A percentile compares a stretch with the other conserved stretches of the same genome.
These are phyloP conservation scores for Sarcophaga bullata DNA, from an alignment of 1,140 invertebrate species.

Conservation along the genomic window DNA sequence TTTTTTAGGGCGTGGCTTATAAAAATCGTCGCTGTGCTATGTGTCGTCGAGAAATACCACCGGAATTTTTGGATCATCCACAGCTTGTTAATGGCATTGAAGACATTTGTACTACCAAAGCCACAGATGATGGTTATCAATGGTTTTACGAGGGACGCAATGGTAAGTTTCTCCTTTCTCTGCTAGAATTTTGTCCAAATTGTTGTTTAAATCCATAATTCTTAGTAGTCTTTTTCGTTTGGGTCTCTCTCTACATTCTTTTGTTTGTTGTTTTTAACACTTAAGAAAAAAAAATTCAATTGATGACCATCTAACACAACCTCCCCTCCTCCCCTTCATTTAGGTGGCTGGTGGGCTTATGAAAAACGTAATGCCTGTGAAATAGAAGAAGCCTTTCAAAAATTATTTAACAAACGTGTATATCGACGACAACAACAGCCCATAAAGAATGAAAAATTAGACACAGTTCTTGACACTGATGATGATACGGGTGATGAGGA, in stretches of 20 bases:
- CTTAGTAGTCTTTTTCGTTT: background rate
- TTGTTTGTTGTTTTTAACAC: background rate
- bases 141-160: conserved; percentile 97
- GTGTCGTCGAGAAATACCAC: conserved; percentile 84
- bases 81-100: conserved; percentile 74
- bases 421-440: background rate
- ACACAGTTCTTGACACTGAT: background rate
- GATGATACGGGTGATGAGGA: conserved; percentile 21
- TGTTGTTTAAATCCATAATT: background rate
- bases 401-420: conserved; percentile 38
- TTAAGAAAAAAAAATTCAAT: background rate
- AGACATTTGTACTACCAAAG: conserved; percentile 66
- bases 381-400: conserved; percentile 72
- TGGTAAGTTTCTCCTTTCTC: conserved; percentile 70
- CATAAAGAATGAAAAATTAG: conserved; percentile 12
- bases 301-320: conserved; percentile 45
- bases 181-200: conserved; percentile 21
- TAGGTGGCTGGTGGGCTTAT: conserved; percentile 88
- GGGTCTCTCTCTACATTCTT: background rate
- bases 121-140: conserved; percentile 80
- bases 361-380: conserved; percentile 79
- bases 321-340: conserved; percentile 39
- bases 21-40: conserved; percentile 87
- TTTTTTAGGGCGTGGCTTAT: conserved; percentile 79
- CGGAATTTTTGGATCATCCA: conserved; percentile 86